Conservation (phyloP, 1,140 invertebrate species). For the Octopus sinensis region DNA sequence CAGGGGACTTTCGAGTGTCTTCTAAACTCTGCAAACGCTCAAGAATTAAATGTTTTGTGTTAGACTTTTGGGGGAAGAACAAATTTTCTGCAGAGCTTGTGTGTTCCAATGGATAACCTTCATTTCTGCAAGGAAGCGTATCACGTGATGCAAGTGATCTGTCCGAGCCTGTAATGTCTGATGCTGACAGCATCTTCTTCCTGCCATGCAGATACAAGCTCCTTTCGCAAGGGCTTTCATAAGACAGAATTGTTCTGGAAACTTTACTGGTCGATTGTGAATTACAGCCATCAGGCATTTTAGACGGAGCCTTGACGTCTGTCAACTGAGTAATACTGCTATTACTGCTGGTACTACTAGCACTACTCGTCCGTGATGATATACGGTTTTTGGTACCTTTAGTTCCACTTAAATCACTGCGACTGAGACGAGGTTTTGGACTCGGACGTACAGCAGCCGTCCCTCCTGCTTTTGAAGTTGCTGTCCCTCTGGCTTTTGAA, state of each 20-base stretch:
- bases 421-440: too few relatives aligned
- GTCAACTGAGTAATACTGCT: too few relatives aligned
- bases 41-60: not conserved
- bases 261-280: not conserved
- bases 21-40: not conserved
- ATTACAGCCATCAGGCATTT: too few relatives aligned
- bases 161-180: not conserved
- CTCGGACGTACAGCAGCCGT: too few relatives aligned
- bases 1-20: not conserved
- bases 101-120: not conserved
- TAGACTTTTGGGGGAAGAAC: not conserved
- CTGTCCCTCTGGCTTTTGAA: too few relatives aligned
- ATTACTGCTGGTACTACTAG: too few relatives aligned
- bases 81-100: not conserved
- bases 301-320: too few relatives aligned
- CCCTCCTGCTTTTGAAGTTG: too few relatives aligned
- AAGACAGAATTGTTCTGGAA: not conserved
- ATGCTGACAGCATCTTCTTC: not conserved
- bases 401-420: too few relatives aligned
- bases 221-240: not conserved
- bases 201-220: not conserved
- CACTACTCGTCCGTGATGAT: too few relatives aligned
- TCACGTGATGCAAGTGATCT: not conserved
- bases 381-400: too few relatives aligned
- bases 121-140: not conserved